Evolutionary conservation across 1,140 invertebrate genomes (phyloP).

Genomic region (Tenebrio molitor): DNA sequence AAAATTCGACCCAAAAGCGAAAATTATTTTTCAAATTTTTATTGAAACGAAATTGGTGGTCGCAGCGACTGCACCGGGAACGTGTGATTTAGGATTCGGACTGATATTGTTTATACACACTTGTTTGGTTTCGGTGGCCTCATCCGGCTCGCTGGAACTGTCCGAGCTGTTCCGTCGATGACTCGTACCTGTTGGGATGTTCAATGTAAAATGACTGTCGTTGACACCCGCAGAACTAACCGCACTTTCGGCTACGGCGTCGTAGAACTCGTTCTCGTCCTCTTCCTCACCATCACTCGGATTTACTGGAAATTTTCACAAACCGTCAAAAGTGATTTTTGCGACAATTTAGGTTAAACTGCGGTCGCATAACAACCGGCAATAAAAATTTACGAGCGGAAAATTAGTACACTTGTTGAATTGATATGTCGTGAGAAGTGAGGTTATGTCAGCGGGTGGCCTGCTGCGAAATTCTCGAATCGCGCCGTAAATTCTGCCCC

Average conservation of each 20-base stretch:
- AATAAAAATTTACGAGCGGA: neutral
- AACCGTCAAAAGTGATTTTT: constrained; percentile 9
- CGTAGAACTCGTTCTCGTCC: constrained; percentile 94
- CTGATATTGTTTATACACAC: too few species aligned
- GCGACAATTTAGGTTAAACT: neutral
- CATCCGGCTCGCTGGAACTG: constrained; percentile 68
- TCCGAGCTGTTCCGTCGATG: constrained; percentile 65
- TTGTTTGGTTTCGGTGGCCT: constrained; percentile 64
- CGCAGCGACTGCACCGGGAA: too few species aligned
- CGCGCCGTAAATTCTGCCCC: neutral
- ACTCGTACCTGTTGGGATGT: constrained; percentile 69
- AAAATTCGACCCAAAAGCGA: too few species aligned
- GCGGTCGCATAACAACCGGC: neutral
- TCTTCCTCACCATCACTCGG: constrained; percentile 81
- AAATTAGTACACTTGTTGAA: constrained; percentile 9
- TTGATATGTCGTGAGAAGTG: constrained; percentile 16
- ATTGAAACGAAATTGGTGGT: too few species aligned
- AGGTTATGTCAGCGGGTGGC: constrained; percentile 10
- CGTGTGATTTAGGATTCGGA: too few species aligned
- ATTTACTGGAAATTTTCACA: constrained; percentile 66
- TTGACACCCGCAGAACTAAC: constrained; percentile 63
- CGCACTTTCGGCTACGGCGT: constrained; percentile 83
- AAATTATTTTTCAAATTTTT: too few species aligned
- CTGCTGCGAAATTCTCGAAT: neutral
- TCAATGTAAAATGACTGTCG: constrained; percentile 76